phyloP scores from a whole-genome alignment of 1,140 invertebrate genomes.

The Zaprionus kolodkinae region DNA sequence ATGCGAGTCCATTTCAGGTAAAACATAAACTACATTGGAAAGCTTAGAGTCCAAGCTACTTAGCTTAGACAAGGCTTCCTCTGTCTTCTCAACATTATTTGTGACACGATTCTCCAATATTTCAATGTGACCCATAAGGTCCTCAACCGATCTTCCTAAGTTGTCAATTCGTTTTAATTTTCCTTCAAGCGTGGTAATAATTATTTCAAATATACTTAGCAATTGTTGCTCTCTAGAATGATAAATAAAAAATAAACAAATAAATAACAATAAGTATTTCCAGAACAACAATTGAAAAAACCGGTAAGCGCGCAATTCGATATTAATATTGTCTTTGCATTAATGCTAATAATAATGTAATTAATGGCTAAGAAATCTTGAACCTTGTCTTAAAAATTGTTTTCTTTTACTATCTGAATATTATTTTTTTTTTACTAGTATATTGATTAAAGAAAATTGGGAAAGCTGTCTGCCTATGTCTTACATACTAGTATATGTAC shows the following conservation, averaged over 20 bases:
- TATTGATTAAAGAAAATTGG: neutral
- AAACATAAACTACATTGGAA: slow-evolving; percentile 85
- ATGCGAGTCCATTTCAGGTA: slow-evolving; percentile 13
- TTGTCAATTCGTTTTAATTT: slow-evolving; percentile 94
- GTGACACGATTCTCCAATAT: slow-evolving; percentile 91
- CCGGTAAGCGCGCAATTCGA: neutral
- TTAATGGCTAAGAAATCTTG: neutral
- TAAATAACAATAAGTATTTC: neutral
- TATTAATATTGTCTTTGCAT: neutral
- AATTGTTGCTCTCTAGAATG: slow-evolving; percentile 92
- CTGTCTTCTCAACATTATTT: slow-evolving; percentile 93
- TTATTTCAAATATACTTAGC: slow-evolving; percentile 94
- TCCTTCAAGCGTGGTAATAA: slow-evolving; percentile 93
- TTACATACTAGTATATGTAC: neutral
- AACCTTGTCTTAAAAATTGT: too few relatives aligned
- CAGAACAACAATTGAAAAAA: neutral
- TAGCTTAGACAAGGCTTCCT: slow-evolving; percentile 90
- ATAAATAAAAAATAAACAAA: too few relatives aligned
- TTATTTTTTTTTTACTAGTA: neutral
- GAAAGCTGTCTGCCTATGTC: too few relatives aligned
- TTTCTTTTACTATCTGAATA: too few relatives aligned
- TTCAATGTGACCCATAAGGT: slow-evolving; percentile 92
- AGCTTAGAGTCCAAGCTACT: slow-evolving; percentile 89
- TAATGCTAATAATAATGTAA: neutral
- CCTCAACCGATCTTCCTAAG: slow-evolving; percentile 93